Percentiles rank a stretch among this genome's conserved stretches.
Conservation (phyloP, 2,113 vertebrate species). For the Alces alces region DNA sequence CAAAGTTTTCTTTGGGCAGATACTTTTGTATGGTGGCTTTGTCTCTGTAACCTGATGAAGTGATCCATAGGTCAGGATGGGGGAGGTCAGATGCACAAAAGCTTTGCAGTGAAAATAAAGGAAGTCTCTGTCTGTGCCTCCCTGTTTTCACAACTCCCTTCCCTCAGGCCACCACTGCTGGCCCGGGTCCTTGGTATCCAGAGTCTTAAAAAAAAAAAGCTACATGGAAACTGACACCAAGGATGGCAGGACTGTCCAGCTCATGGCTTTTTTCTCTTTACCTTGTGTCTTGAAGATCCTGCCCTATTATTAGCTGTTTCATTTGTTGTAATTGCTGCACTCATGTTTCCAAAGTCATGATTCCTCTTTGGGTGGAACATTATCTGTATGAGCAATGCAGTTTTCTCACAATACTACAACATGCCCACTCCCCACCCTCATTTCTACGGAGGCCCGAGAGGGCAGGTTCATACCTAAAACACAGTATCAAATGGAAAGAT, state of each 20-base stretch:
- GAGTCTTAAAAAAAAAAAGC: not conserved
- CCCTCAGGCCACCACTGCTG: not conserved
- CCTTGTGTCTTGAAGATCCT: not conserved
- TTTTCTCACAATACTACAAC: not conserved
- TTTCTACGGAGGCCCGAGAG: not conserved
- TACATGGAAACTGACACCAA: not conserved
- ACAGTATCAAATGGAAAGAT: not conserved
- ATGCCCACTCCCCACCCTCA: fast-evolving
- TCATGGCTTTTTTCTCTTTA: not conserved
- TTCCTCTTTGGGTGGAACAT: not conserved
- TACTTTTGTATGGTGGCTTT: not conserved
- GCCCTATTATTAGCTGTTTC: not conserved
- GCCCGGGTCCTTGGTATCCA: not conserved
- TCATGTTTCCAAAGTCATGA: not conserved
- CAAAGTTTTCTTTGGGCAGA: not conserved
- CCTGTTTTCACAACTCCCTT: not conserved
- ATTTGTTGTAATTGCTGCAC: not conserved
- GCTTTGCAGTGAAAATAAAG: not conserved
- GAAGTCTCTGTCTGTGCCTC: not conserved
- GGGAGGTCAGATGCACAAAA: not conserved
- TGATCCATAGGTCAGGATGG: not conserved
- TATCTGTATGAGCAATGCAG: not conserved
- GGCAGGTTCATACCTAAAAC: not conserved
- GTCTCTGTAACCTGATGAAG: not conserved
- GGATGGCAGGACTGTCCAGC: not conserved